A percentile compares a stretch with the other conserved stretches of the same genome.
Evolutionary conservation across 2,113 vertebrate species (phyloP).

Genomic region (Ptilonorhynchus violaceus): DNA sequence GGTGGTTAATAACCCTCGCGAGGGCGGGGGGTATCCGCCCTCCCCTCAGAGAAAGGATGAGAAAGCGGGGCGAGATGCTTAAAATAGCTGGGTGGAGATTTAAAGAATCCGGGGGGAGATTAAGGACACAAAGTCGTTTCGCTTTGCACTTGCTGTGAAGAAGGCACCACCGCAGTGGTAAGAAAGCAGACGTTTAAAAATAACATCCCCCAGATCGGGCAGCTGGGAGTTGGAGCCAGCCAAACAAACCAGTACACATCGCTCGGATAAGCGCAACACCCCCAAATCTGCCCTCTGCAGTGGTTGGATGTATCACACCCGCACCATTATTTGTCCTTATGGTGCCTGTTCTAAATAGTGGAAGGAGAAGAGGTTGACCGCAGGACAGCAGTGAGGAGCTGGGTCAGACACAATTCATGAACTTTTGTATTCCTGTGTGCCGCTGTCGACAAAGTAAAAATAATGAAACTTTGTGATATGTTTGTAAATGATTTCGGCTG

Average conservation of each 20-base stretch:
- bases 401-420: constrained; percentile 79
- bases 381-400: constrained; percentile 66
- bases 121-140: background rate
- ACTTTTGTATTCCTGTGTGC: constrained; percentile 87
- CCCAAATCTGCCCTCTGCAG: constrained; percentile 29
- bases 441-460: constrained; percentile 85
- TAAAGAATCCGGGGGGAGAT: background rate
- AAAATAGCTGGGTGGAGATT: background rate
- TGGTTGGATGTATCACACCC: constrained; percentile 31
- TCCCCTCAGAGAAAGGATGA: background rate
- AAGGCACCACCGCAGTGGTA: background rate
- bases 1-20: background rate
- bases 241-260: background rate
- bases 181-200: constrained; percentile 19
- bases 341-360: constrained; percentile 39
- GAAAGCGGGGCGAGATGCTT: background rate
- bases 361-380: constrained; percentile 53
- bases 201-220: background rate
- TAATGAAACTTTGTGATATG: constrained; percentile 93
- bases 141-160: constrained; percentile 14
- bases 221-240: background rate
- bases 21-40: background rate
- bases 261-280: background rate
- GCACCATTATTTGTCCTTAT: constrained; percentile 57
- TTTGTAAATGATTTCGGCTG: constrained; percentile 93